Evolutionary conservation across 1,140 invertebrate species (phyloP).

Genomic region (Anoplophora glabripennis): DNA sequence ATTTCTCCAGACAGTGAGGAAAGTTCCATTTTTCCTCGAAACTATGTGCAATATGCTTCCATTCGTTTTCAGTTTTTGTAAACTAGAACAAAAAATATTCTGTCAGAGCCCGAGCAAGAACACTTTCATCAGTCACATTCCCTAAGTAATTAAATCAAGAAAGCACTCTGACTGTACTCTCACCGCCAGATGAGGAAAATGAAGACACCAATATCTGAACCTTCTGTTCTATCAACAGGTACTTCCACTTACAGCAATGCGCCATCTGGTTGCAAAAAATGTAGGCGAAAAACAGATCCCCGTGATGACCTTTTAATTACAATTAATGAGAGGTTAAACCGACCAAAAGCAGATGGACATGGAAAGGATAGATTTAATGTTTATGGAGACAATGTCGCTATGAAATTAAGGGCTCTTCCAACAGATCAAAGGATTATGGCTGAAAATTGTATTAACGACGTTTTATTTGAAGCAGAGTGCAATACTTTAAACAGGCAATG

Average conservation of each 20-base stretch:
- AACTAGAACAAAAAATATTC: constrained; percentile 22
- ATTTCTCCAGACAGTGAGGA: constrained; percentile 14
- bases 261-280: too few relatives aligned
- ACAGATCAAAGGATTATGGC: constrained; percentile 10
- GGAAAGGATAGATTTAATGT: constrained; percentile 9
- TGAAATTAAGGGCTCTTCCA: constrained; percentile 13
- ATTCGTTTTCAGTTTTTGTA: constrained; percentile 30
- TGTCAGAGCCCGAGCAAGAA: not conserved
- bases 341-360: not conserved
- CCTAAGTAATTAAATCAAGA: too few relatives aligned
- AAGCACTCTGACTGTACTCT: too few relatives aligned
- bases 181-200: not conserved
- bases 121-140: not conserved
- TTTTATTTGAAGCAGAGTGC: not conserved
- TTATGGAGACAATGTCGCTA: constrained; percentile 13
- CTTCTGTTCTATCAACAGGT: too few relatives aligned
- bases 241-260: too few relatives aligned
- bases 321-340: too few relatives aligned
- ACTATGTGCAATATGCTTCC: constrained; percentile 34
- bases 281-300: too few relatives aligned
- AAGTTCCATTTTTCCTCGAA: constrained; percentile 31
- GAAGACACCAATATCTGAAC: too few relatives aligned
- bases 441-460: constrained; percentile 12
- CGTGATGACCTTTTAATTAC: too few relatives aligned
- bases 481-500: constrained; percentile 7